phyloP scores from a whole-genome alignment of 2,113 vertebrate genomes.

The Ornithorhynchus anatinus region DNA sequence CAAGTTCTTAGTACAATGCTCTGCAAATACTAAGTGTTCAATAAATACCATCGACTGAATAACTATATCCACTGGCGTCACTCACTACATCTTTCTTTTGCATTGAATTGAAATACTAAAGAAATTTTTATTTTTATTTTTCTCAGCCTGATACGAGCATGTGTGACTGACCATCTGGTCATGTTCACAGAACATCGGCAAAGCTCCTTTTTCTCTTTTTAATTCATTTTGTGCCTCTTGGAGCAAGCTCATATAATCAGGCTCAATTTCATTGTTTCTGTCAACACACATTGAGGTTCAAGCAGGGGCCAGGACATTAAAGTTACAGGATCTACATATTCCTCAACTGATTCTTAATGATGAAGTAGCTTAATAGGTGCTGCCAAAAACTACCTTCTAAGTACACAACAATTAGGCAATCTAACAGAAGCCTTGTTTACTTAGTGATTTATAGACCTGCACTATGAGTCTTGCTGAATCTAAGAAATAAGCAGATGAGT shows the following conservation, averaged over 20 bases:
- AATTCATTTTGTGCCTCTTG: slow-evolving; percentile 9
- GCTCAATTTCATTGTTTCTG: slow-evolving; percentile 28
- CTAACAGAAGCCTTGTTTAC: background rate
- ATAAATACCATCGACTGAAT: too few species aligned
- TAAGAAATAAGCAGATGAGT: too few species aligned
- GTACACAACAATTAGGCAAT: background rate
- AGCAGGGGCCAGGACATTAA: background rate
- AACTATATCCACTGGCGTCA: background rate
- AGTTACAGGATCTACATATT: background rate
- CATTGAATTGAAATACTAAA: background rate
- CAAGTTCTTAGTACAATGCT: too few species aligned
- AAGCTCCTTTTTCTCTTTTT: background rate
- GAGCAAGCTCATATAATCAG: slow-evolving; percentile 4
- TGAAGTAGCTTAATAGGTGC: background rate
- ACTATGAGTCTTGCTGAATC: too few species aligned
- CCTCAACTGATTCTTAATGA: slow-evolving; percentile 21
- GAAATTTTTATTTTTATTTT: background rate
- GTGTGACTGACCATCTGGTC: slow-evolving; percentile 22
- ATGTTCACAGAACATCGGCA: background rate
- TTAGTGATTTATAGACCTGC: too few species aligned
- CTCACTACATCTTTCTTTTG: slow-evolving; percentile 13
- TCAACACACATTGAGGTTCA: slow-evolving; percentile 16
- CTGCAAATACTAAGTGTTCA: too few species aligned
- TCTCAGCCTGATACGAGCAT: slow-evolving; percentile 11
- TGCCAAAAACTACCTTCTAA: background rate